Evolutionary conservation across 2,113 vertebrate species (phyloP).

Genomic region (Barbus barbus): DNA sequence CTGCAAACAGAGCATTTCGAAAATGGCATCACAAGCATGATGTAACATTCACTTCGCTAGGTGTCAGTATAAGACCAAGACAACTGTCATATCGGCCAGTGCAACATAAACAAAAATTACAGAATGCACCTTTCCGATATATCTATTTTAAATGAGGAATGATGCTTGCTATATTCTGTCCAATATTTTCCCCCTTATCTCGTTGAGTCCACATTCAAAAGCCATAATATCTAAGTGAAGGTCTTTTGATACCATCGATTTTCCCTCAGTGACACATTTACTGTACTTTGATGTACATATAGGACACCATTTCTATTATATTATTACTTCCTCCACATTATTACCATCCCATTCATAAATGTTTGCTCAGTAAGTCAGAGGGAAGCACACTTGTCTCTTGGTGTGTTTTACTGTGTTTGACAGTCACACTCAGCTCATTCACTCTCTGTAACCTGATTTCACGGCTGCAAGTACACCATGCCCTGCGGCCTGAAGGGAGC

Average conservation of each 20-base stretch:
- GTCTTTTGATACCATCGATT: background rate
- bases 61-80: background rate
- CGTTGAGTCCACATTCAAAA: background rate
- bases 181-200: background rate
- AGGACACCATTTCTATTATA: background rate
- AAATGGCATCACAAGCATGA: background rate
- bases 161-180: background rate
- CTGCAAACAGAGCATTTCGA: background rate
- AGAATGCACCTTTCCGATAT: background rate
- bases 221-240: background rate
- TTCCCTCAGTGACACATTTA: background rate
- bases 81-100: background rate
- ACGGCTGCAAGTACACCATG: slow-evolving; percentile 40
- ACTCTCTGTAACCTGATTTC: slow-evolving; percentile 53
- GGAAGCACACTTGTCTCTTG: slow-evolving; percentile 9
- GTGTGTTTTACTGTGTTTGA: slow-evolving; percentile 30
- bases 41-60: background rate
- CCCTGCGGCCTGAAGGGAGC: slow-evolving; percentile 31
- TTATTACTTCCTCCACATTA: slow-evolving; percentile 24
- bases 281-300: background rate
- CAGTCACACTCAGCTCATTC: slow-evolving; percentile 48
- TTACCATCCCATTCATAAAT: slow-evolving; percentile 19
- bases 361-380: slow-evolving; percentile 18
- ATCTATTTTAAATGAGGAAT: background rate
- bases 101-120: background rate